Percentiles rank a stretch among this genome's conserved stretches.
Conservation (phyloP, 2,797 vertebrate genomes). For the Ptychobarbus kaznakovi region DNA sequence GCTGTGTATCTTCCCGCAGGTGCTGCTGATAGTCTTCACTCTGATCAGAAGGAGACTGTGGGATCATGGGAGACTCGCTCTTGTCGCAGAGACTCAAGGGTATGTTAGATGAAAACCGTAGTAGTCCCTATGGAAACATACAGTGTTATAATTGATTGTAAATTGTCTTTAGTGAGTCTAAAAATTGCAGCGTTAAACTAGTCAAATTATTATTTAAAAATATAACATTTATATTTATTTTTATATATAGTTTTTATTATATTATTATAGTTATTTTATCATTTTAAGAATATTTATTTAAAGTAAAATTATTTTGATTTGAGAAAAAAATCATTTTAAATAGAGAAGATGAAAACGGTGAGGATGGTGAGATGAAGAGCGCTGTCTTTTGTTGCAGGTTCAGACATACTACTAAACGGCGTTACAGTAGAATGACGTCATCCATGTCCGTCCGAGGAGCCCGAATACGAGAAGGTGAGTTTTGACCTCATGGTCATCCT, state of each 20-base stretch:
- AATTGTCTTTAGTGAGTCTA: no score
- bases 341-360: neutral
- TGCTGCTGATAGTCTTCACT: constrained; percentile 85
- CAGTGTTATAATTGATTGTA: neutral
- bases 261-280: neutral
- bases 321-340: neutral
- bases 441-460: constrained; percentile 77
- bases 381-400: constrained; percentile 61
- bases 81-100: constrained; percentile 86
- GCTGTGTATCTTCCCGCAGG: constrained; percentile 65
- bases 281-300: neutral
- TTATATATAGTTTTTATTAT: neutral
- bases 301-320: neutral
- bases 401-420: constrained; percentile 64
- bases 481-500: constrained; percentile 15
- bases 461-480: constrained; percentile 82
- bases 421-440: constrained; percentile 78
- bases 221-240: neutral
- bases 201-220: neutral
- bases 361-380: neutral
- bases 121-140: neutral
- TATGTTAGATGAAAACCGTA: constrained; percentile 56
- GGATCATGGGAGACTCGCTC: constrained; percentile 92
- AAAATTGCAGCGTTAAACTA: neutral
- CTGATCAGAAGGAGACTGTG: constrained; percentile 90